phyloP scores from a whole-genome alignment of 2,797 vertebrate species.

The Furcifer pardalis region DNA sequence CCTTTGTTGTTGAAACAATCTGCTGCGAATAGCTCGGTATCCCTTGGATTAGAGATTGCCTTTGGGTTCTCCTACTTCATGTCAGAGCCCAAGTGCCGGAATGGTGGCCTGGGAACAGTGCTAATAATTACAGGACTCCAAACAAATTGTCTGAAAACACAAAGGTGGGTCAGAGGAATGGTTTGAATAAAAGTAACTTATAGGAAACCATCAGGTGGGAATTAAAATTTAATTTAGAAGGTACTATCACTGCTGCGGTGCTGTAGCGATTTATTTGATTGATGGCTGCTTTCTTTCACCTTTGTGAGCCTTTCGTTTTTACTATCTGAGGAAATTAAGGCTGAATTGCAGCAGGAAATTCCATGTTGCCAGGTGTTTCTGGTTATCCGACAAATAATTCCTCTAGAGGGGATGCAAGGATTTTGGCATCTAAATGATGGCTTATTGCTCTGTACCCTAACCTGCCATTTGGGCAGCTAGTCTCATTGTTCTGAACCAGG shows the following conservation, averaged over 20 bases:
- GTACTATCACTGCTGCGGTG: constrained; percentile 75
- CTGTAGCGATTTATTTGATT: constrained; percentile 81
- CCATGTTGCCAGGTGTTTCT: constrained; percentile 85
- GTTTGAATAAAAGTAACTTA: constrained; percentile 74
- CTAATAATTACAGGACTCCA: constrained; percentile 69
- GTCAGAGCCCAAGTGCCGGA: constrained; percentile 53
- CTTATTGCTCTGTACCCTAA: constrained; percentile 59
- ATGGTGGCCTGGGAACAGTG: constrained; percentile 43
- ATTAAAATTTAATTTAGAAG: constrained; percentile 87
- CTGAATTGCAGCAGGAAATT: constrained; percentile 86
- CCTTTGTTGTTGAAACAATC: constrained; percentile 50
- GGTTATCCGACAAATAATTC: constrained; percentile 77
- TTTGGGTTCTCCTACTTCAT: constrained; percentile 50
- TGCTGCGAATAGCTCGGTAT: constrained; percentile 21
- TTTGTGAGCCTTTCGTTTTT: constrained; percentile 80
- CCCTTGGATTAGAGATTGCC: constrained; percentile 6
- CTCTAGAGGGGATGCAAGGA: constrained; percentile 66
- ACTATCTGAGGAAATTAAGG: constrained; percentile 86
- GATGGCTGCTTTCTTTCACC: constrained; percentile 85
- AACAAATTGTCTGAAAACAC: constrained; percentile 60
- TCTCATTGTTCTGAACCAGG: constrained; percentile 52
- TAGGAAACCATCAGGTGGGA: constrained; percentile 78
- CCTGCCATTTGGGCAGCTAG: constrained; percentile 63
- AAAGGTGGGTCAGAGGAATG: constrained; percentile 62
- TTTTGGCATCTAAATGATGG: constrained; percentile 73